Evolutionary conservation across 2,888 invertebrate species (phyloP).

Genomic region (Tridacna crocea): DNA sequence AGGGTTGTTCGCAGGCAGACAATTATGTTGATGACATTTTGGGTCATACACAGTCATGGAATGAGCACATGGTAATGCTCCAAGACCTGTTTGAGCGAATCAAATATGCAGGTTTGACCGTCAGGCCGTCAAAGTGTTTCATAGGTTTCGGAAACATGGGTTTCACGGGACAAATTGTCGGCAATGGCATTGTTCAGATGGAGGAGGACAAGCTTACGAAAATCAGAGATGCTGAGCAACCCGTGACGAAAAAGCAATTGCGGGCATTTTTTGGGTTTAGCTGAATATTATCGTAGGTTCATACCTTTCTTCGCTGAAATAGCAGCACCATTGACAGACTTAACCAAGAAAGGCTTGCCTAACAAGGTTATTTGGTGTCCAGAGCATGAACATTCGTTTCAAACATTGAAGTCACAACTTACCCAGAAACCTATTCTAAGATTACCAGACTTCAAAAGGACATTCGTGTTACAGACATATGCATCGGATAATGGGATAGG

Average conservation of each 20-base stretch:
- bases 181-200: constrained; percentile 25
- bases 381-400: neutral
- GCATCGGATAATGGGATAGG: constrained; percentile 70
- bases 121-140: constrained; percentile 34
- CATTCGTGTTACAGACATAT: constrained; percentile 35
- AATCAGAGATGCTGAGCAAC: constrained; percentile 12
- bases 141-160: constrained; percentile 20
- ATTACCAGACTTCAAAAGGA: neutral
- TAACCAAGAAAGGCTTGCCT: constrained; percentile 3
- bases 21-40: no score
- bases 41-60: constrained; percentile 26
- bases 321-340: neutral
- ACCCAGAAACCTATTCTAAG: neutral
- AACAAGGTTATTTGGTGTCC: neutral
- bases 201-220: constrained; percentile 22
- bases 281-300: neutral
- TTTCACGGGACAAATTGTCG: constrained; percentile 33
- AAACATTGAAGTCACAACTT: neutral
- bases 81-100: neutral
- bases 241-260: constrained; percentile 39
- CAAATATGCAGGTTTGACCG: constrained; percentile 28
- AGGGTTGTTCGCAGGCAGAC: neutral
- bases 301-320: neutral
- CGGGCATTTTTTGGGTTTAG: constrained; percentile 26
- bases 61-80: constrained; percentile 18